A percentile compares a stretch with the other conserved stretches of the same genome.
Evolutionary conservation across 2,797 vertebrate genomes (phyloP).

Genomic region (Streptopelia turtur): DNA sequence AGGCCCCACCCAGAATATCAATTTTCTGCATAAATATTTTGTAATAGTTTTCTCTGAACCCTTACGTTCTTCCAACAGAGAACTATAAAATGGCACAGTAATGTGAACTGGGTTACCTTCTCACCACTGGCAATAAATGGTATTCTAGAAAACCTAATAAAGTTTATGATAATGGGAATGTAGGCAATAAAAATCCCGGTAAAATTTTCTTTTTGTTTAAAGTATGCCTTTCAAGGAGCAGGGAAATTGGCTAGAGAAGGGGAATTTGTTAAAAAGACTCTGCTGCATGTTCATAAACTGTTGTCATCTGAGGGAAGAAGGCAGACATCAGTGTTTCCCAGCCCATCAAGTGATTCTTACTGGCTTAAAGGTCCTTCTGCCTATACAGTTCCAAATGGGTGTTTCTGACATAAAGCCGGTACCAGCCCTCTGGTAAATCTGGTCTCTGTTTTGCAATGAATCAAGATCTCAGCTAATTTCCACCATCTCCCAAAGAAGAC

Average conservation of each 20-base stretch:
- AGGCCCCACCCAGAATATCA: not conserved
- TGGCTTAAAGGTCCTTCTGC: not conserved
- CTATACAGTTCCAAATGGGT: not conserved
- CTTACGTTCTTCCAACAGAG: not conserved
- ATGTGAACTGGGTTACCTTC: not conserved
- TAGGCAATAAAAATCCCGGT: not conserved
- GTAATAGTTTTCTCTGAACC: not conserved
- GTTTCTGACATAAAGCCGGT: not conserved
- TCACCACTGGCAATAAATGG: not conserved
- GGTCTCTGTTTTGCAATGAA: not conserved
- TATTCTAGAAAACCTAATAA: not conserved
- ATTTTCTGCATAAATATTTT: conserved; percentile 24
- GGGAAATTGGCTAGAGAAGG: not conserved
- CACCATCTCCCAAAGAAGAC: rapidly evolving
- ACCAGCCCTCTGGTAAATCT: not conserved
- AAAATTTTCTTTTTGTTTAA: not conserved
- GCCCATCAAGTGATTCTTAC: not conserved
- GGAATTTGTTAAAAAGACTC: not conserved
- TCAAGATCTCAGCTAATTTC: not conserved
- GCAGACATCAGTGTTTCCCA: not conserved
- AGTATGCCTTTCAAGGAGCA: not conserved
- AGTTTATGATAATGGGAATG: not conserved
- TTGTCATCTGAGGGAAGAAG: not conserved
- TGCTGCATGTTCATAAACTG: not conserved
- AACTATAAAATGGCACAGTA: not conserved